Conservation (phyloP, 2,888 invertebrate species). For the Leptinotarsa tumamoca region DNA sequence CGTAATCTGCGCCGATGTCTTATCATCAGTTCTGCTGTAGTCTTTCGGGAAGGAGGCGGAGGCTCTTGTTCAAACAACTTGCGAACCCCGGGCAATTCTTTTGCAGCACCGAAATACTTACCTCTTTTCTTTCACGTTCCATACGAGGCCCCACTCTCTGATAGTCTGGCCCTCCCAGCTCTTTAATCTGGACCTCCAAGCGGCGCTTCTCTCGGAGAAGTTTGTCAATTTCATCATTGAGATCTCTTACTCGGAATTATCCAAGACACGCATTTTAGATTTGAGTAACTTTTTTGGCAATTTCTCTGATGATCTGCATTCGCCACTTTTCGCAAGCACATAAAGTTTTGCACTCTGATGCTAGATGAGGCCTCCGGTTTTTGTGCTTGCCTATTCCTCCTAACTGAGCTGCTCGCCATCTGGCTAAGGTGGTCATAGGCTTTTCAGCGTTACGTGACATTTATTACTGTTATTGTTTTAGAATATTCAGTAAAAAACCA, state of each 20-base stretch:
- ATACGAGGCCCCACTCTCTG: slow-evolving; percentile 89
- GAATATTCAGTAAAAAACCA: too few species aligned
- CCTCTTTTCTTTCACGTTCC: slow-evolving; percentile 92
- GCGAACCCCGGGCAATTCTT: slow-evolving; percentile 96
- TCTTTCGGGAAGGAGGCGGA: slow-evolving; percentile 89
- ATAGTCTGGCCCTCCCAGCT: slow-evolving; percentile 91
- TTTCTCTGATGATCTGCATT: slow-evolving; percentile 94
- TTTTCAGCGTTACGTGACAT: too few species aligned
- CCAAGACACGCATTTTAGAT: slow-evolving; percentile 99
- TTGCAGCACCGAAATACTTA: slow-evolving; percentile 99
- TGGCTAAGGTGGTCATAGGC: slow-evolving; percentile 89
- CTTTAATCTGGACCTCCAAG: slow-evolving; percentile 97
- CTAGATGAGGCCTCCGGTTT: slow-evolving; percentile 91
- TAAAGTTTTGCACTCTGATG: slow-evolving; percentile 83
- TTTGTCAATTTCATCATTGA: slow-evolving; percentile 99
- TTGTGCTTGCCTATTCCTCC: slow-evolving; percentile 87
- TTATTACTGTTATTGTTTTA: too few species aligned
- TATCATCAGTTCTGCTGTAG: slow-evolving; percentile 96
- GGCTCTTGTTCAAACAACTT: slow-evolving; percentile 98
- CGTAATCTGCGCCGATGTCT: slow-evolving; percentile 98
- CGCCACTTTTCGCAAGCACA: too few species aligned
- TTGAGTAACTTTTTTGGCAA: slow-evolving; percentile 98
- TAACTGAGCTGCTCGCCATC: slow-evolving; percentile 97
- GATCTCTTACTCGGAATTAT: slow-evolving; percentile 96
- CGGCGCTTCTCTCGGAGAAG: slow-evolving; percentile 94